phyloP scores from a whole-genome alignment of 1,140 invertebrate species.

The Gonioctena quinquepunctata region DNA sequence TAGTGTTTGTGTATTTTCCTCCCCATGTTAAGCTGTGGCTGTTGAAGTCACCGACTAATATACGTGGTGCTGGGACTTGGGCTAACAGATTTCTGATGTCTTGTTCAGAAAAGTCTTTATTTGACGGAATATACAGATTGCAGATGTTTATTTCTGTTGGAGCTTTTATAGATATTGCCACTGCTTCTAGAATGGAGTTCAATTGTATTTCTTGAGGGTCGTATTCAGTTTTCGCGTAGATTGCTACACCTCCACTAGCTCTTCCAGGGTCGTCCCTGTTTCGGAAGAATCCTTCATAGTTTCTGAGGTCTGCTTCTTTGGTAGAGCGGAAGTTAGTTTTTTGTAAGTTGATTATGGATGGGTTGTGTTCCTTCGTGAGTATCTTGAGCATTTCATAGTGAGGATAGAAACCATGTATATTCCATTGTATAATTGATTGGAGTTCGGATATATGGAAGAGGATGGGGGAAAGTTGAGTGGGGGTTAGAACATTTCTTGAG shows the following conservation, averaged over 20 bases:
- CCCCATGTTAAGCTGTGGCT: background rate
- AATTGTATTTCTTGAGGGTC: background rate
- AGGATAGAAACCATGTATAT: too few species aligned
- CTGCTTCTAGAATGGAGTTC: background rate
- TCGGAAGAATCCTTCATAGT: too few species aligned
- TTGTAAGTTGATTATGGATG: conserved; percentile 2
- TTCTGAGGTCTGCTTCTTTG: conserved; percentile 1
- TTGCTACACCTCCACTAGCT: background rate
- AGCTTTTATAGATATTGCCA: too few species aligned
- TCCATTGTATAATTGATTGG: too few species aligned
- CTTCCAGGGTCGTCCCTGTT: background rate
- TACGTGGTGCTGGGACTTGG: background rate
- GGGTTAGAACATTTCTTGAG: too few species aligned
- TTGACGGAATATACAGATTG: conserved; percentile 13
- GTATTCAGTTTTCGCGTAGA: background rate
- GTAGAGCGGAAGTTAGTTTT: background rate
- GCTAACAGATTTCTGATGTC: background rate
- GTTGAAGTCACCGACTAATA: conserved; percentile 6
- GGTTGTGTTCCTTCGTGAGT: background rate
- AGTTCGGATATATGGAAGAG: too few species aligned
- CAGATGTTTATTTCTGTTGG: background rate
- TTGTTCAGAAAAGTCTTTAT: background rate
- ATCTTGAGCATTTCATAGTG: conserved; percentile 4
- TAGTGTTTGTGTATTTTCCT: background rate
- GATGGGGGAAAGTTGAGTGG: too few species aligned